phyloP scores from a whole-genome alignment of 2,113 vertebrate species.

The Tragelaphus imberbis region DNA sequence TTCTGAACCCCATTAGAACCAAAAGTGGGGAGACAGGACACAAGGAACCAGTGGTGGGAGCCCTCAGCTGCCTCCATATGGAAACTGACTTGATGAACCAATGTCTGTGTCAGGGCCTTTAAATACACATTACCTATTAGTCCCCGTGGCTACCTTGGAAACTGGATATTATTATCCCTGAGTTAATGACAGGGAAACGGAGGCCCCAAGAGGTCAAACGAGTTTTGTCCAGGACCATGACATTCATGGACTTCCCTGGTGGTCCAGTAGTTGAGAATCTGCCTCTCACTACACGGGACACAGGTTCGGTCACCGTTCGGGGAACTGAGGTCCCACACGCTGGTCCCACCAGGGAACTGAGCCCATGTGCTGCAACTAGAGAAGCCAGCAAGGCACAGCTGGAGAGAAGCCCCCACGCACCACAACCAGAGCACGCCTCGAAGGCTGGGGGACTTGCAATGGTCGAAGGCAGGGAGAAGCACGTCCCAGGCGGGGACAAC shows the following conservation, averaged over 20 bases:
- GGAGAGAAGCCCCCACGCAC: neutral
- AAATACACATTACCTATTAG: neutral
- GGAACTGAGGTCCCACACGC: neutral
- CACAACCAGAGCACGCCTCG: neutral
- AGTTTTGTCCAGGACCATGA: neutral
- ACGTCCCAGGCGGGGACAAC: fast-evolving
- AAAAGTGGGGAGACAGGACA: neutral
- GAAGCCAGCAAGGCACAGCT: neutral
- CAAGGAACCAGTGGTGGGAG: neutral
- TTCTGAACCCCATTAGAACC: neutral
- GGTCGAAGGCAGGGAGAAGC: neutral
- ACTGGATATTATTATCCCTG: neutral
- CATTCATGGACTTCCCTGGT: neutral
- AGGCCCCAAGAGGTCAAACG: neutral
- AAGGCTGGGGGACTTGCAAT: neutral
- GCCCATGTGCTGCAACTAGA: neutral
- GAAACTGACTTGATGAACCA: fast-evolving
- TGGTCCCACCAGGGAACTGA: neutral
- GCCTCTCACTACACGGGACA: neutral
- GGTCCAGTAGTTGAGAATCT: neutral
- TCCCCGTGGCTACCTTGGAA: neutral
- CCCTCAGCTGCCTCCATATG: neutral
- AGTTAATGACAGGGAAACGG: neutral
- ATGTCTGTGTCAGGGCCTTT: neutral
- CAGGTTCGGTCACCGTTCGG: neutral